Conservation (phyloP, 2,113 vertebrate species). For the Clarias batrachus region DNA sequence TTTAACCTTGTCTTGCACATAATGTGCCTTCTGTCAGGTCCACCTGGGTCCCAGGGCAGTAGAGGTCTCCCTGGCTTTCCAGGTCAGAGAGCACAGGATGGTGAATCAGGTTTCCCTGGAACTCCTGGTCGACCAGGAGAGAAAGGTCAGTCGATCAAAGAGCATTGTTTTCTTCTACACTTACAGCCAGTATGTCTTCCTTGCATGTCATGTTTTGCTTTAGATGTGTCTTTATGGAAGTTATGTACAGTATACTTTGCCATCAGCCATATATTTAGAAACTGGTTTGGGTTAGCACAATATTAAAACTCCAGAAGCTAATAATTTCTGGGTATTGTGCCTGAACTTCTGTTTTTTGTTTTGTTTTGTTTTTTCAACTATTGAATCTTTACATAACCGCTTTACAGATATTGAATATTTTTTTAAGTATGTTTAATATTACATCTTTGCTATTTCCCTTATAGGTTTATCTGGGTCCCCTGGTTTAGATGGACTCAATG, state of each 20-base stretch:
- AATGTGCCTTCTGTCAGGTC: constrained; percentile 65
- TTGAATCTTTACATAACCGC: neutral
- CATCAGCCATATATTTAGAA: neutral
- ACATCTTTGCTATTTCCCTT: neutral
- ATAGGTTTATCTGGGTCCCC: constrained; percentile 81
- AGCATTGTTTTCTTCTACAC: neutral
- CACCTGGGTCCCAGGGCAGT: constrained; percentile 74
- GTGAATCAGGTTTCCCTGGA: constrained; percentile 72
- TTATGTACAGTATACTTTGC: neutral
- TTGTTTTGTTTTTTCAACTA: neutral
- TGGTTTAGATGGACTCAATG: constrained; percentile 89
- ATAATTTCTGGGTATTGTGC: neutral
- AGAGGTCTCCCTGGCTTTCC: constrained; percentile 77
- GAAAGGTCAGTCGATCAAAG: constrained; percentile 74
- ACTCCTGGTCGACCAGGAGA: constrained; percentile 70
- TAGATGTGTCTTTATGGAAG: neutral
- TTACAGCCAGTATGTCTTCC: neutral
- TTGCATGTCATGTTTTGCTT: neutral
- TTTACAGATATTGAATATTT: neutral
- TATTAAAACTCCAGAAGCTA: neutral
- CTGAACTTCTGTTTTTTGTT: neutral
- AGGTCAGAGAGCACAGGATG: constrained; percentile 76
- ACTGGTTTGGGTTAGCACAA: neutral
- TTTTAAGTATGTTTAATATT: neutral
- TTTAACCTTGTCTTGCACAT: neutral